Evolutionary conservation across 1,140 invertebrate species (phyloP).

Genomic region (Hylaeus volcanicus): DNA sequence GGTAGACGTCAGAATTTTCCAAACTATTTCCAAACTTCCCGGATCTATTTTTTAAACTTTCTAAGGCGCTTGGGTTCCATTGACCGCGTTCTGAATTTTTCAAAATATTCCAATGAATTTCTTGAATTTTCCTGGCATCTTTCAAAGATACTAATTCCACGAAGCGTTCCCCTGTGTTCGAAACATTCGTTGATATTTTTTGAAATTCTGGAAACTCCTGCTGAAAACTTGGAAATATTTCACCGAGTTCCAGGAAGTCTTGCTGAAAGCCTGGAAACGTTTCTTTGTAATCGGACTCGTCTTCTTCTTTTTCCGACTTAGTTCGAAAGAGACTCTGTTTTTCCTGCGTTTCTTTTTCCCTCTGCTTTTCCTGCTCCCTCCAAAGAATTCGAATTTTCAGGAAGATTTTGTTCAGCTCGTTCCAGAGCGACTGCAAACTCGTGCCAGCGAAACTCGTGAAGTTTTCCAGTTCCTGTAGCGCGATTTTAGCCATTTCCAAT

Average conservation of each 20-base stretch:
- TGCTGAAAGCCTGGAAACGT: conserved; percentile 90
- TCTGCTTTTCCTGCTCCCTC: conserved; percentile 87
- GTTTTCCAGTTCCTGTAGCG: conserved; percentile 85
- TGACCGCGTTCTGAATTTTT: not conserved
- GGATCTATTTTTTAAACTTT: not conserved
- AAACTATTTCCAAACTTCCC: not conserved
- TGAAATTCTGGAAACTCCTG: conserved; percentile 69
- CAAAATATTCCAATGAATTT: conserved; percentile 84
- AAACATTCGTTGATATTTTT: conserved; percentile 84
- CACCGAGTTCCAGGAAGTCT: conserved; percentile 83
- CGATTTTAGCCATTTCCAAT: conserved; percentile 84
- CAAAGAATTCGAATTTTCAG: conserved; percentile 85
- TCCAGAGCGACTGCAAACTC: conserved; percentile 77
- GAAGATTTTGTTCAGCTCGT: conserved; percentile 82
- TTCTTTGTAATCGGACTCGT: conserved; percentile 81
- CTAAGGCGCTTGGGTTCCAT: not conserved
- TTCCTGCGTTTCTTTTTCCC: conserved; percentile 85
- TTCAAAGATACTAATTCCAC: conserved; percentile 79
- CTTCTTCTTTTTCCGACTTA: conserved; percentile 87
- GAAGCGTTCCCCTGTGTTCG: conserved; percentile 32
- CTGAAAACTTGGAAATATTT: conserved; percentile 89
- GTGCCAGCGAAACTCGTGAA: conserved; percentile 77
- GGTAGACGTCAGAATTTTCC: not conserved
- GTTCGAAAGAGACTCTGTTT: conserved; percentile 91
- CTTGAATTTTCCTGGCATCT: conserved; percentile 82